A percentile compares a stretch with the other conserved stretches of the same genome.
Conservation (phyloP, 2,888 invertebrate genomes). For the Oscheius sp. region DNA sequence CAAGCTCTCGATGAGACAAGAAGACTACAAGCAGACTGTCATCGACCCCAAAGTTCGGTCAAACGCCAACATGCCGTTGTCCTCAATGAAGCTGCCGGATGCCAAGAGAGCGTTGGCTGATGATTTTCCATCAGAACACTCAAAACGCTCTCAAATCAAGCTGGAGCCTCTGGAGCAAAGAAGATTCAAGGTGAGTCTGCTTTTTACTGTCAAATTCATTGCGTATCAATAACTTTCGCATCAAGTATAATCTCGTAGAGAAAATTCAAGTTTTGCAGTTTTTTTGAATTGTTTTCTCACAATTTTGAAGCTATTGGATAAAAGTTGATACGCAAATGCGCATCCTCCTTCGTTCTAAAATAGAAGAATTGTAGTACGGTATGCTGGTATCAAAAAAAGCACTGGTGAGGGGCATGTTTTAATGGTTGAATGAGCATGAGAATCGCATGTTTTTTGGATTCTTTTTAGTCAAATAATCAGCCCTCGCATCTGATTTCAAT, state of each 20-base stretch:
- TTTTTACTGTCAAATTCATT: not conserved
- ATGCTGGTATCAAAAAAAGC: constrained; percentile 22
- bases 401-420: constrained; percentile 25
- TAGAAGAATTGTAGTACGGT: constrained; percentile 13
- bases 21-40: constrained; percentile 68
- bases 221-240: not conserved
- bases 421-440: too few relatives aligned
- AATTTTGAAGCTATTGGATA: too few relatives aligned
- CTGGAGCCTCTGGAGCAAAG: constrained; percentile 69
- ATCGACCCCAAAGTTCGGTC: constrained; percentile 70
- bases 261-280: too few relatives aligned
- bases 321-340: too few relatives aligned
- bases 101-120: constrained; percentile 53
- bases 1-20: constrained; percentile 60
- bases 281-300: too few relatives aligned
- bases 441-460: constrained; percentile 12
- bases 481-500: not conserved
- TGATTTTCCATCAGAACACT: constrained; percentile 67
- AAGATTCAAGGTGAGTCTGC: constrained; percentile 51
- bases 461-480: not conserved
- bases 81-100: constrained; percentile 51
- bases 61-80: constrained; percentile 63
- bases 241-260: not conserved
- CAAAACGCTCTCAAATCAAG: constrained; percentile 63
- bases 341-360: too few relatives aligned